Base-by-base conservation (phyloP, 2,888 invertebrate genomes). In the Lepidochrysops patricia region DNA sequence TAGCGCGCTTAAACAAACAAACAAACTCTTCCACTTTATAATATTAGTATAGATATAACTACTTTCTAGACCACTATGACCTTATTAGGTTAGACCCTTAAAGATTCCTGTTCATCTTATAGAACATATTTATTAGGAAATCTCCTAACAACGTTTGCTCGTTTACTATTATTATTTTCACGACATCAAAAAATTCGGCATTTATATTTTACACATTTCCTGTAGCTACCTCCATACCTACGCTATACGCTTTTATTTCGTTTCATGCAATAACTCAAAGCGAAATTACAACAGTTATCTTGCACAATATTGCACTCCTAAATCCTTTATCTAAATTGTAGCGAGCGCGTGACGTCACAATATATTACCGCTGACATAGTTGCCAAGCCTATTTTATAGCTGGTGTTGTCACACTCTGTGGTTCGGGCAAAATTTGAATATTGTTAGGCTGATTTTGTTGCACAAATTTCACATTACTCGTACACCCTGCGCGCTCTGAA, bases 281-380 rank as follows among this genome's bases (percentile, higher is more conserved):
- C 13, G 4, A 26, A 26, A 52, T 52, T 52, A 52, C 43, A 4
- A 43, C 0, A 23, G 0, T 19, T 43, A 43, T 43, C 23, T 43
- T 1, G 43, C 23, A 19, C 43, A 23, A 15, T 27, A 32, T 54
- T 54, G 29, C 32, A 32, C 54, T 15, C 29, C 54, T 54, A 54
- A 19, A 29, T 54, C 54, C 54, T 54, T 52, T 54, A 54, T 54
- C 54, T 54, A 29, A 32, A 54, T 27, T 54, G 54, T 19, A 32
- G 32, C 54, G 54, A 32, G 19, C 48, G 23, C 23, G 4, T 32
- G 27, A 54, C 32, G 19, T 54, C 19, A 54, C 19, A 54, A 32
- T 54, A 32, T 32, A 54, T 54, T 32, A 19, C 29, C 27, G 26
- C 29, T 54, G 29, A 32, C 54, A 15, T 19, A 2, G 13, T 13